Conservation (phyloP, 2,113 vertebrate species). For the Paradisaea rubra region DNA sequence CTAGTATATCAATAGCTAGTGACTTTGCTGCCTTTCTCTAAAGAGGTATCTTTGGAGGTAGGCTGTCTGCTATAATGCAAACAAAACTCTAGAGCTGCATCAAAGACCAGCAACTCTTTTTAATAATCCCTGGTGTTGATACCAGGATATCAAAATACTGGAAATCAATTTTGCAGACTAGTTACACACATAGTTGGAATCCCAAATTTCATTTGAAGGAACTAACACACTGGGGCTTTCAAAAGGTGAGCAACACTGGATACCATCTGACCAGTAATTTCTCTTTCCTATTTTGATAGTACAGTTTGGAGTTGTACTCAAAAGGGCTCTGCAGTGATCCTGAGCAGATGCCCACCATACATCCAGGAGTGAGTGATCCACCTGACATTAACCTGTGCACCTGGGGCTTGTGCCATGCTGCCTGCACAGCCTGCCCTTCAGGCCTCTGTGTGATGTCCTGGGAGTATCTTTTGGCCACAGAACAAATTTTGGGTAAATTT, state of each 20-base stretch:
- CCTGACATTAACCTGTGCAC: neutral
- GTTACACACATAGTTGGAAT: neutral
- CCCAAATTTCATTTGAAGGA: neutral
- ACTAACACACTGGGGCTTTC: neutral
- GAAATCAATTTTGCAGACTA: neutral
- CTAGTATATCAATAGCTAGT: neutral
- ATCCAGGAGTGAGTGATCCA: neutral
- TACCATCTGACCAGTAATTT: neutral
- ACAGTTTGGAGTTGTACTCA: neutral
- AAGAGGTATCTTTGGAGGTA: neutral
- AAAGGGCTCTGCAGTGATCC: neutral
- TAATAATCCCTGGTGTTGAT: neutral
- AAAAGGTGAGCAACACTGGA: neutral
- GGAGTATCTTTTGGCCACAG: rapidly evolving
- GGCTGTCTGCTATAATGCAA: neutral
- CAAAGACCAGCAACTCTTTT: neutral
- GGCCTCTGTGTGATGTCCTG: neutral
- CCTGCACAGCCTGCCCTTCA: neutral
- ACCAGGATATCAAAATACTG: neutral
- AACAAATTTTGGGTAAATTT: neutral
- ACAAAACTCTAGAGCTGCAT: neutral
- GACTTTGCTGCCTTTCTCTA: neutral
- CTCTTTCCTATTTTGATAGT: neutral
- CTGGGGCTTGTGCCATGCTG: neutral
- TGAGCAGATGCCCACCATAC: rapidly evolving